Evolutionary conservation across 2,888 invertebrate species (phyloP).

Genomic region (Cryptocephalus primarius): DNA sequence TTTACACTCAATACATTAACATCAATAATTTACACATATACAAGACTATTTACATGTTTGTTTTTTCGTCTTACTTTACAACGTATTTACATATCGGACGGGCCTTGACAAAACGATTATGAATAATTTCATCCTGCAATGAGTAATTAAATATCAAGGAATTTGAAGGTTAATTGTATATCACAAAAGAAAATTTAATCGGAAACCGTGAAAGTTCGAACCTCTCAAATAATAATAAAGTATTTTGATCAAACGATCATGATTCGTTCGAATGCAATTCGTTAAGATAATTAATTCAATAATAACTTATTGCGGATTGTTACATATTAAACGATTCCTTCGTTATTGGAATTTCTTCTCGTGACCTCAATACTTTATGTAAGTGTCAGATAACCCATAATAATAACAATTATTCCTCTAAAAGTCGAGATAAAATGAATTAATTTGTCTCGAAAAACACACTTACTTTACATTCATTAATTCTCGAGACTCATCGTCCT

Average conservation of each 20-base stretch:
- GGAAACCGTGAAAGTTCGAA: too few species aligned
- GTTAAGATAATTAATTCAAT: slow-evolving; percentile 7
- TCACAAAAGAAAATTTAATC: too few species aligned
- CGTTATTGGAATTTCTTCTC: too few species aligned
- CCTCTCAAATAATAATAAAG: too few species aligned
- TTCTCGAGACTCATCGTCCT: slow-evolving; percentile 4
- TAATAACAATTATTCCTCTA: background rate
- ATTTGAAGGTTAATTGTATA: too few species aligned
- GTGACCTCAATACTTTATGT: background rate
- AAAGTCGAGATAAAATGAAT: slow-evolving; percentile 14
- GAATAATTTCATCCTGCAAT: too few species aligned
- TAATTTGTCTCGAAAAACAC: slow-evolving; percentile 16
- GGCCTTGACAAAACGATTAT: slow-evolving; percentile 1
- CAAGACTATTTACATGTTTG: slow-evolving; percentile 21
- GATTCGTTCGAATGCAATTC: too few species aligned
- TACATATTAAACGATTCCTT: too few species aligned
- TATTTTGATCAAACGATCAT: too few species aligned
- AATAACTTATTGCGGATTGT: slow-evolving; percentile 12
- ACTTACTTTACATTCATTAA: slow-evolving; percentile 12
- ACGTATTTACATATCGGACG: slow-evolving; percentile 12
- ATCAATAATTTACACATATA: slow-evolving; percentile 21
- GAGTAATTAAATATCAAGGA: too few species aligned
- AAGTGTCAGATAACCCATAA: slow-evolving; percentile 15
- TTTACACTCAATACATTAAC: slow-evolving; percentile 4
- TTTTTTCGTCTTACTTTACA: slow-evolving; percentile 5